phyloP scores from a whole-genome alignment of 2,797 vertebrate species.

The Lithobates pipiens region DNA sequence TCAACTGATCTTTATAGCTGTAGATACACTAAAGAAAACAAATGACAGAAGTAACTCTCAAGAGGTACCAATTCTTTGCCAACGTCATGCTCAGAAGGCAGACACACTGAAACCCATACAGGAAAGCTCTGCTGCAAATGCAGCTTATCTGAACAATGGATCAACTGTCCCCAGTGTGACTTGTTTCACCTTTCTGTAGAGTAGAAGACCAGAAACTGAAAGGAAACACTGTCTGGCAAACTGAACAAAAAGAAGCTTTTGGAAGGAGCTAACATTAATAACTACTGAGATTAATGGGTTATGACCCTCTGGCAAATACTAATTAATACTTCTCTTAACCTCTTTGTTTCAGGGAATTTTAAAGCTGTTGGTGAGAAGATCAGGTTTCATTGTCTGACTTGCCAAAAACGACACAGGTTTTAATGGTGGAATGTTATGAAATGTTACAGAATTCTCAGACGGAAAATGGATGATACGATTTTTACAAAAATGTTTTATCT shows the following conservation, averaged over 20 bases:
- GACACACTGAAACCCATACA: conserved; percentile 47
- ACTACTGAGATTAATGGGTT: conserved; percentile 58
- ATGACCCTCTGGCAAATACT: conserved; percentile 57
- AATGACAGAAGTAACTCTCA: conserved; percentile 36
- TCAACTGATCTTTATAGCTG: conserved; percentile 21
- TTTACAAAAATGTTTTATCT: no score
- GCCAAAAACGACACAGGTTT: conserved; percentile 48
- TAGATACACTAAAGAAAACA: conserved; percentile 26
- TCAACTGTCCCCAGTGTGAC: conserved; percentile 51
- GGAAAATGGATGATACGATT: no score
- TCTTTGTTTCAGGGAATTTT: conserved; percentile 51
- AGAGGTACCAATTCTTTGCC: conserved; percentile 31
- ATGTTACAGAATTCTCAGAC: background rate
- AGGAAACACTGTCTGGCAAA: conserved; percentile 59
- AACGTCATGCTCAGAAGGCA: conserved; percentile 24
- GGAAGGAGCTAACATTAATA: conserved; percentile 56
- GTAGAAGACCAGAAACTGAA: conserved; percentile 49
- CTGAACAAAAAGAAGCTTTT: conserved; percentile 58
- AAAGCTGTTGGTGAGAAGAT: conserved; percentile 53
- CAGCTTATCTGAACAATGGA: conserved; percentile 59
- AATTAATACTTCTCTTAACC: conserved; percentile 58
- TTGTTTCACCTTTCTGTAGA: conserved; percentile 57
- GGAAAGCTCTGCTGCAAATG: conserved; percentile 18
- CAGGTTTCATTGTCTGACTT: conserved; percentile 38
- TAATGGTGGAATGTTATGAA: conserved; percentile 40